Base-by-base conservation (phyloP, 1,140 invertebrate genomes). In the Thaumatotibia leucotreta region DNA sequence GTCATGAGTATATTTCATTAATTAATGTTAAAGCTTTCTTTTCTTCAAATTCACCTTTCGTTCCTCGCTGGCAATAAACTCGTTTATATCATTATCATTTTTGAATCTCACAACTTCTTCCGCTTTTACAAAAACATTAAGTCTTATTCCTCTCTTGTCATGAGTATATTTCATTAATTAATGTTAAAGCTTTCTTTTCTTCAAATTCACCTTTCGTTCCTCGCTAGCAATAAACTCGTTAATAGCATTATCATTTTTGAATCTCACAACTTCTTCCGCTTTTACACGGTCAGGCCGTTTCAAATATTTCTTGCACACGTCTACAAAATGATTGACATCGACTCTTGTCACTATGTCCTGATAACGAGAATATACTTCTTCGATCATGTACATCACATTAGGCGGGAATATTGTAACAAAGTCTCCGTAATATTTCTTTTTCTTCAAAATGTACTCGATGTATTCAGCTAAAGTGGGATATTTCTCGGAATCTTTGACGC, bases 401-500 rank as follows among this genome's bases (percentile, higher is more conserved):
- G 58, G 4, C 11, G 70, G 70, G 23, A 72, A 75, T 67, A 75
- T 72, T 0, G 66, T 72, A 1, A 72, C 68, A 17, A 65, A 66
- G 17, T 73, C 31, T 5, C 29, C 64, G 10, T 31, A n/a, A 27
- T 66, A 72, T 35, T 70, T 70, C 54, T 74, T 74, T 31, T 63
- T 76, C 61, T 67, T 72, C 0, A n/a, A 49, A 58, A 76, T 54
- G 68, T 72, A 76, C 8, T 72, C 75, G 6, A 65, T 23, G 24
- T 73, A 76, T 65, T 76, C 71, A 8, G 29, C 1, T 5, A 73
- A 63, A 0, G 67, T 69, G 0, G 74, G 74, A 67, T 68, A 76
- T 61, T 72, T 73, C 9, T 72, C 27, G 0, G 2, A 39, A 61
- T 70, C 67, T 68, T 32, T 22, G 0, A 76, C 74, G 11, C 69